phyloP scores from a whole-genome alignment of 2,113 vertebrate species.

The Chrysemys picta region DNA sequence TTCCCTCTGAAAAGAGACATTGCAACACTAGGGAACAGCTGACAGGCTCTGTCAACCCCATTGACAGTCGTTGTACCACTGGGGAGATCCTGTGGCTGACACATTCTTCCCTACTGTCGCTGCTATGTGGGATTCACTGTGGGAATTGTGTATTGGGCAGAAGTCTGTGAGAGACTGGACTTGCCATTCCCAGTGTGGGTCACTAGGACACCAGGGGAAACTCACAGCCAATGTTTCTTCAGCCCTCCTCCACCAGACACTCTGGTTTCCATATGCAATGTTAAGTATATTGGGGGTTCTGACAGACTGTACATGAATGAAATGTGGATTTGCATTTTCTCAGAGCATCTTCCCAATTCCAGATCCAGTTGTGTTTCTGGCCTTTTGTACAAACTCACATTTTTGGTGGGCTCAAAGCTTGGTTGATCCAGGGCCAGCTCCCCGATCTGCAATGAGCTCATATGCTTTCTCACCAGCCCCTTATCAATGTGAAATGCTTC shows the following conservation, averaged over 20 bases:
- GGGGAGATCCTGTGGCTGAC: neutral
- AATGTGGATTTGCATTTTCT: neutral
- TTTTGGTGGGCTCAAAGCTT: slow-evolving; percentile 81
- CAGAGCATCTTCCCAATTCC: too few species aligned
- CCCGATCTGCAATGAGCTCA: slow-evolving; percentile 81
- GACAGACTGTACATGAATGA: neutral
- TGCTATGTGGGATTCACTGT: neutral
- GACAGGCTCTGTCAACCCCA: neutral
- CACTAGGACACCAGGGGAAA: neutral
- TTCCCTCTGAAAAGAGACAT: neutral
- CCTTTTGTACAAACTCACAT: slow-evolving; percentile 75
- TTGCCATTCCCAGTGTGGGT: neutral
- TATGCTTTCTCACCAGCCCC: slow-evolving; percentile 78
- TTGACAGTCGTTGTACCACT: neutral
- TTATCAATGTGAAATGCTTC: slow-evolving; percentile 81
- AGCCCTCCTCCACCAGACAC: neutral
- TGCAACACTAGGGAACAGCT: neutral
- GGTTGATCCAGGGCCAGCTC: slow-evolving; percentile 83
- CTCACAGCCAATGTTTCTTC: neutral
- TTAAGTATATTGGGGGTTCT: neutral
- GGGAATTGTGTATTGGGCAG: neutral
- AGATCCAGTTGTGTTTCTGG: neutral
- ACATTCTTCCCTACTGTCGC: neutral
- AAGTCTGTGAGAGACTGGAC: neutral
- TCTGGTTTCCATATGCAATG: neutral